Evolutionary conservation across 2,113 vertebrate genomes (phyloP).

Genomic region (Gnathonemus echidnorhynchus): DNA sequence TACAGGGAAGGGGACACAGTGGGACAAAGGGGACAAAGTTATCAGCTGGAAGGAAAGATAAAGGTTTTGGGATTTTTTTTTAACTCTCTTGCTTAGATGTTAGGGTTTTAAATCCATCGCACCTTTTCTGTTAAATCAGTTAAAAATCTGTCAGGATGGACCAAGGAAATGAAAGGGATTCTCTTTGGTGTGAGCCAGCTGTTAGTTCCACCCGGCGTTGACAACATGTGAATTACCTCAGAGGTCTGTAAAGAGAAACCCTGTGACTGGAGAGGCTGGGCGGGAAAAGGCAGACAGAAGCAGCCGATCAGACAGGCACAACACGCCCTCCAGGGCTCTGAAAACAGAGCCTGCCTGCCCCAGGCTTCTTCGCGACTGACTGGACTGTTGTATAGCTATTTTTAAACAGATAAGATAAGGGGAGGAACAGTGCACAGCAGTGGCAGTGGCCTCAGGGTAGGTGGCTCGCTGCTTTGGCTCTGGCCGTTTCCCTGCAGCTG

Average conservation of each 20-base stretch:
- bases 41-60: neutral
- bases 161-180: neutral
- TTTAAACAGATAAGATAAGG: neutral
- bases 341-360: neutral
- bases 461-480: neutral
- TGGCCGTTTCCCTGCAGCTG: neutral
- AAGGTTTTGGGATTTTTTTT: neutral
- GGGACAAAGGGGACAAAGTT: too few species aligned
- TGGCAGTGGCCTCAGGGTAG: neutral
- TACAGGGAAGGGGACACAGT: neutral
- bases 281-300: conserved; percentile 77
- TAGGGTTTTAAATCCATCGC: neutral
- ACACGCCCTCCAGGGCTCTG: neutral
- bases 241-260: conserved; percentile 80
- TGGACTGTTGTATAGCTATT: neutral
- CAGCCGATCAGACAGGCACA: conserved; percentile 43
- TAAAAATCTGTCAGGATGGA: neutral
- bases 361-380: neutral
- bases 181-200: conserved; percentile 34
- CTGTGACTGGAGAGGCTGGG: conserved; percentile 86
- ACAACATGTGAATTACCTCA: conserved; percentile 76
- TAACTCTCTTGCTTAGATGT: neutral
- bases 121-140: neutral
- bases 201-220: conserved; percentile 58
- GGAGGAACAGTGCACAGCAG: neutral